phyloP scores from a whole-genome alignment of 2,888 invertebrate genomes.

The Iselma pallidipennis region DNA sequence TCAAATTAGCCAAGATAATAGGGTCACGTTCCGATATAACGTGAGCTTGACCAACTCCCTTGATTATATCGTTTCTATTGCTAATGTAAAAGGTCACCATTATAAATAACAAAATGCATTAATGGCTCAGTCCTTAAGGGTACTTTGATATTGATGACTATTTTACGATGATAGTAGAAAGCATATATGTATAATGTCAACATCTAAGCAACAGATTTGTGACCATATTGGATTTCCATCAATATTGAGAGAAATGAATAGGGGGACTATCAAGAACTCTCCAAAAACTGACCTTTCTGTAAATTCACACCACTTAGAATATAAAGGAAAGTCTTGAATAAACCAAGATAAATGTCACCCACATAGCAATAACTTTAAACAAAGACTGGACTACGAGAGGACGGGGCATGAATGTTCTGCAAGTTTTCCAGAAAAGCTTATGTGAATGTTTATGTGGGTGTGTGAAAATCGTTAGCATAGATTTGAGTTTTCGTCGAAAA shows the following conservation, averaged over 20 bases:
- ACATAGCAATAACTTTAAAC: background rate
- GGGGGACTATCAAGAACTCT: too few relatives aligned
- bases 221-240: conserved; percentile 13
- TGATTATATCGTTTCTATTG: background rate
- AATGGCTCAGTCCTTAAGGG: conserved; percentile 10
- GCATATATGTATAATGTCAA: conserved; percentile 10
- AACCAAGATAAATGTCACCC: background rate
- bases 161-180: conserved; percentile 8
- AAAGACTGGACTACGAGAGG: background rate
- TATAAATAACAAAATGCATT: conserved; percentile 19
- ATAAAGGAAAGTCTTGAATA: background rate
- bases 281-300: background rate
- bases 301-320: too few relatives aligned
- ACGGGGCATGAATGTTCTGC: background rate
- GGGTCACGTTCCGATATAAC: background rate
- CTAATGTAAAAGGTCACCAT: conserved; percentile 6
- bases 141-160: background rate
- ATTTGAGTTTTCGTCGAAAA: too few relatives aligned
- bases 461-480: too few relatives aligned
- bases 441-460: background rate
- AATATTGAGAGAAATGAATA: too few relatives aligned
- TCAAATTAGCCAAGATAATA: background rate
- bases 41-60: background rate
- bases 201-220: conserved; percentile 14
- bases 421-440: background rate